A percentile compares a stretch with the other conserved stretches of the same genome.
phyloP scores from a whole-genome alignment of 1,140 invertebrate species.

The Heterodera schachtii region DNA sequence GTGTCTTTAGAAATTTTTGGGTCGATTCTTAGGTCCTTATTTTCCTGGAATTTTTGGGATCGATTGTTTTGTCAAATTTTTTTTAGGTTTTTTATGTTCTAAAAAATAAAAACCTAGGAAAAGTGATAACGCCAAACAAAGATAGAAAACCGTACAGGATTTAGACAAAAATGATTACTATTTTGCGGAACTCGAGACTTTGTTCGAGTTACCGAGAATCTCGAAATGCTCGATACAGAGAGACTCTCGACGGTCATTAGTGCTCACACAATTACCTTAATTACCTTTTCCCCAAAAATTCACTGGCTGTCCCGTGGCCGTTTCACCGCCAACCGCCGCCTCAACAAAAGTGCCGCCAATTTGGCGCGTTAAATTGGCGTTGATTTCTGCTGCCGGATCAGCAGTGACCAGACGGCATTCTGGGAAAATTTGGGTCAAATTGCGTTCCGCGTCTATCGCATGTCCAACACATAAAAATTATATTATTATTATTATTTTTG shows the following conservation, averaged over 20 bases:
- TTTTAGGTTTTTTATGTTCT: too few relatives aligned
- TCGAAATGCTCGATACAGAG: background rate
- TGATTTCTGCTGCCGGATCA: slow-evolving; percentile 15
- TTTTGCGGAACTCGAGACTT: too few relatives aligned
- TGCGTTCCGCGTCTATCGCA: slow-evolving; percentile 19
- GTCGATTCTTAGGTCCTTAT: too few relatives aligned
- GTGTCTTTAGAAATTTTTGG: too few relatives aligned
- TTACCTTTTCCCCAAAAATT: slow-evolving; percentile 25
- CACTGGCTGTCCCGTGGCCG: background rate
- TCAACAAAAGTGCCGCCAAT: slow-evolving; percentile 28
- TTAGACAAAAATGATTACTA: too few relatives aligned
- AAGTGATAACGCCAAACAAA: too few relatives aligned
- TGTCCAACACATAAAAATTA: slow-evolving; percentile 13
- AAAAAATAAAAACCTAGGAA: too few relatives aligned
- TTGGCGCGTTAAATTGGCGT: slow-evolving; percentile 1
- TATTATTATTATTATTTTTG: background rate
- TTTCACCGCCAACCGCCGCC: slow-evolving; percentile 19
- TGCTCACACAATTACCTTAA: too few relatives aligned
- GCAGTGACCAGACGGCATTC: slow-evolving; percentile 17
- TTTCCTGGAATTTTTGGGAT: too few relatives aligned
- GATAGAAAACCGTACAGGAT: too few relatives aligned
- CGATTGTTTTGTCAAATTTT: too few relatives aligned
- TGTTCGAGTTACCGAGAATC: too few relatives aligned
- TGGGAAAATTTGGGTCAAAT: slow-evolving; percentile 18
- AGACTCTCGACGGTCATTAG: background rate